Base-by-base conservation (phyloP, 2,888 invertebrate species). In the Quadriops clusia region DNA sequence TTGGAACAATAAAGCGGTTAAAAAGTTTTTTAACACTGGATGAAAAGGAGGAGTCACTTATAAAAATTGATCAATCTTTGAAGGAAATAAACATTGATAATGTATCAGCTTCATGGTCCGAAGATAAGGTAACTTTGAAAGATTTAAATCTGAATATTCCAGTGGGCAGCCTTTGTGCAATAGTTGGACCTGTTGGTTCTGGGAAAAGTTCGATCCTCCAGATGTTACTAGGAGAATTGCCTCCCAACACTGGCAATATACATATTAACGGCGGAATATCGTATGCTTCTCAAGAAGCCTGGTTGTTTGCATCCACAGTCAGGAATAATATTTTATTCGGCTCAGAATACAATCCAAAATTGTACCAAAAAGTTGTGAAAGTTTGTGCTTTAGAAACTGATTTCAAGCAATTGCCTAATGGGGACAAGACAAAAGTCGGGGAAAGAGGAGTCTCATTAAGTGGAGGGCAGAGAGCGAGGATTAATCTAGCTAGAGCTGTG, bases 121-220 rank as follows among this genome's bases (percentile, higher is more conserved):
- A 38, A 4, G 28, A 37, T 10, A 30, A 31, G 7, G 23, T 18
- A 10, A 47, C 45, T 10, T 34, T 36, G 42, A 66, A 32, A 46
- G 56, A 41, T 51, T 65, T 39, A 54, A 64, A 44, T 53, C 60
- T 49, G 49, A 62, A 11, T 50, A 50, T 43, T 61, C 67, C 33
- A 57, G 44, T 46, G 63, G 69, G 70, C 53, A 56, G 13, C 55
- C 59, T 42, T 51, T 74, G 81, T 43, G 86, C 82, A 2, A 68
- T 91, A 9, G 80, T 91, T 37, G 91, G 91, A n/a, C 75, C 86
- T 1, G 89, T 90, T n/a, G 91, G 90, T 4, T 70, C 83, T 17
- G 91, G 91, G 49, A 91, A 78, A 55, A 63, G 57, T 40, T 65
- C 67, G 0, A 37, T 70, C 12, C 46, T 71, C 2, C 64, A 70